Percentiles rank a stretch among this genome's conserved stretches.
These are phyloP conservation scores for Podarcis raffonei DNA, from an alignment of 2,113 vertebrate genomes.

Conservation along the genomic window DNA sequence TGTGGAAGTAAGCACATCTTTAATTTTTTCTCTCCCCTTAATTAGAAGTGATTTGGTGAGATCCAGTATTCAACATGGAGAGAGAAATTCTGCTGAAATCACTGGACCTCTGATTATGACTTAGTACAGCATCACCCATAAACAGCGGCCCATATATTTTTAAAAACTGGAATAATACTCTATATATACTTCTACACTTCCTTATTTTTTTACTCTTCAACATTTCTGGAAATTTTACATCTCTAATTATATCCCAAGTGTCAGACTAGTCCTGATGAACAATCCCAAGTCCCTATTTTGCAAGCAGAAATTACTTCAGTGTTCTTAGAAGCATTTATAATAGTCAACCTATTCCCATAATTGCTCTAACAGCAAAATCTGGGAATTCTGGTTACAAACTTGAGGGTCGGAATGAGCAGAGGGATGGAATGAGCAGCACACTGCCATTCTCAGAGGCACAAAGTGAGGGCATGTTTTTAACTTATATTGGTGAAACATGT, in stretches of 20 bases:
- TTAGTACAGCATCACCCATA: neutral
- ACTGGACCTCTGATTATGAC: neutral
- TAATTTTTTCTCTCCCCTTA: neutral
- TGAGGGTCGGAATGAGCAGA: no score
- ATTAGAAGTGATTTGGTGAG: no score
- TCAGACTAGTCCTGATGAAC: neutral
- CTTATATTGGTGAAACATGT: neutral
- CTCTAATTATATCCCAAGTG: neutral
- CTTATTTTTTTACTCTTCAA: neutral
- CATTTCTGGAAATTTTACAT: neutral
- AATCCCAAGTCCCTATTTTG: neutral
- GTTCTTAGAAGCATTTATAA: neutral
- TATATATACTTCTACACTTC: neutral
- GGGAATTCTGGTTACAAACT: neutral
- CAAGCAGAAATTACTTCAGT: neutral
- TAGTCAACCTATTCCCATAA: neutral
- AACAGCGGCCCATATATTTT: neutral
- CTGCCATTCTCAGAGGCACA: neutral
- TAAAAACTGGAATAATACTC: neutral
- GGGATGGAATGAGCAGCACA: neutral
- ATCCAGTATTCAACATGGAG: no score
- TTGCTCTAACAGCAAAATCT: neutral
- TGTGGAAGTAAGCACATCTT: neutral
- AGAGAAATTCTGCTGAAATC: neutral
- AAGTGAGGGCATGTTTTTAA: no score